Percentiles rank a stretch among this genome's conserved stretches.
These are phyloP conservation scores for Melinaea marsaeus DNA, from an alignment of 2,888 invertebrate species.

Conservation along the genomic window DNA sequence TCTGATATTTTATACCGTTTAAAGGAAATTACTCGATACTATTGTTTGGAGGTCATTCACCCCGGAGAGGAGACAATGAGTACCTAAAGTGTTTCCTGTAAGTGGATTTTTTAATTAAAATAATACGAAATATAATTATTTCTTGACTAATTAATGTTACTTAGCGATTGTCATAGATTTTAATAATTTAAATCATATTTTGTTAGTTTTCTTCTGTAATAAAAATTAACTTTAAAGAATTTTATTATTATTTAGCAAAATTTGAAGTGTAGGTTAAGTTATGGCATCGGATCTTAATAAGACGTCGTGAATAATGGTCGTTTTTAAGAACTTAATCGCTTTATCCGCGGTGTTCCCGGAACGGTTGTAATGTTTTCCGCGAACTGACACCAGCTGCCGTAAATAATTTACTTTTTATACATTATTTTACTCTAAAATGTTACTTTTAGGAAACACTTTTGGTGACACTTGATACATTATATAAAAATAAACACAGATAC, in stretches of 20 bases:
- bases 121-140: no score
- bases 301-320: slow-evolving; percentile 22
- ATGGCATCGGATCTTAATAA: slow-evolving; percentile 13
- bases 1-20: background rate
- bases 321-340: slow-evolving; percentile 7
- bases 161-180: no score
- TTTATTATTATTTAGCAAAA: no score
- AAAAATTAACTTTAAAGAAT: no score
- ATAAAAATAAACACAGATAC: no score
- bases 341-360: background rate
- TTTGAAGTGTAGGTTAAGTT: no score
- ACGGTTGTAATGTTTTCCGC: background rate
- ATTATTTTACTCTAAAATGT: background rate
- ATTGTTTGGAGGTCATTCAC: slow-evolving; percentile 33
- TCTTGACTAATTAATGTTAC: no score
- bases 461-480: no score
- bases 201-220: no score
- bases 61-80: slow-evolving; percentile 33
- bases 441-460: background rate
- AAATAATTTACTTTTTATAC: background rate
- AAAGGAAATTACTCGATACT: slow-evolving; percentile 12
- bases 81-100: slow-evolving; percentile 2
- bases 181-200: no score
- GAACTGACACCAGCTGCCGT: background rate
- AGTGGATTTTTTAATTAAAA: background rate